Base-by-base conservation (phyloP, 2,797 vertebrate species). In the Alca torda region DNA sequence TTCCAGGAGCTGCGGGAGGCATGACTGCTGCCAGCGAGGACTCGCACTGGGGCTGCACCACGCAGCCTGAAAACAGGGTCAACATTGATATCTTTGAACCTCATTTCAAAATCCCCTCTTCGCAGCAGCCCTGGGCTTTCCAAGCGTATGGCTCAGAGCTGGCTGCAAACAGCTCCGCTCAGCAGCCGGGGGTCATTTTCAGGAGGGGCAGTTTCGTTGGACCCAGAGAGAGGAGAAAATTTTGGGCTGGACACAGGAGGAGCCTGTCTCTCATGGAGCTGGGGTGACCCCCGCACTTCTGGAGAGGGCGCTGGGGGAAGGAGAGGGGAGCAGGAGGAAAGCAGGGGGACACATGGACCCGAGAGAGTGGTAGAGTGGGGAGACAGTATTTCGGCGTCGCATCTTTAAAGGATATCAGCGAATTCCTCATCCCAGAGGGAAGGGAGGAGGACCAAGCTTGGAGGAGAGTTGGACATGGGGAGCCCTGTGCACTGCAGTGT, bases 1-100 rank as follows among this genome's bases (percentile, higher is more conserved):
- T 86, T 94, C 43, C 65, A 92, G 65, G 48, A 89, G 72, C 82
- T 73, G 78, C 88, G 67, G 54, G 23, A 73, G 30, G n/a, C 82
- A 67, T 0, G 0, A 20, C 20, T 51, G 35, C 6, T 48, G n/a
- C 48, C 70, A 56, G 35, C 5, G 10, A 16, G 31, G 33, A 45
- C 30, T 61, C 72, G 65, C 57, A 33, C 26, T 0, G 1, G 12
- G 23, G 54, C 45, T 82, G 56, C 61, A 25, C 31, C 41, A 11
- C 6, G 6, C 2, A 87, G 56, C 48, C 53, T 73, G 46, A 65
- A 76, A 59, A 17, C 5, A 79, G 17, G 19, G 20, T 50, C 33
- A 54, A 3, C 26, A 8, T 9, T 2, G 3, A 33, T 25, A 5
- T 13, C 7, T 33, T 50, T 65, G 59, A 79, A 41, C 3, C 6